These are phyloP conservation scores for Phanerotoma sp. DNA, from an alignment of 2,888 invertebrate genomes.

Conservation along the genomic window DNA sequence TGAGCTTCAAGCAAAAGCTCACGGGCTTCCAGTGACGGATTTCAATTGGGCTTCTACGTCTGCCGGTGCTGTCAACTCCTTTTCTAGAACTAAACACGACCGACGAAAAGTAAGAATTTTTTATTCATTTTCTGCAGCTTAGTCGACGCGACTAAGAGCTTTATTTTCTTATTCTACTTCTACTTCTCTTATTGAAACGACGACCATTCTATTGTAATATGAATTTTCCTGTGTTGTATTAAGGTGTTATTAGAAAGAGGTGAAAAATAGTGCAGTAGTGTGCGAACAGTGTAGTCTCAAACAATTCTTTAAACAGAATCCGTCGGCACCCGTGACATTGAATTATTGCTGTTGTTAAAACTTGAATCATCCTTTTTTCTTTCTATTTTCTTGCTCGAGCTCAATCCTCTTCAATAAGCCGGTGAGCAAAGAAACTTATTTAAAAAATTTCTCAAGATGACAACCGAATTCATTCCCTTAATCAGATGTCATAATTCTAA, in stretches of 20 bases:
- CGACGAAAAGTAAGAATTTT: constrained; percentile 44
- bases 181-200: neutral
- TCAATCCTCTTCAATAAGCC: constrained; percentile 13
- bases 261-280: constrained; percentile 1
- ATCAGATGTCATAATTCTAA: constrained; percentile 3
- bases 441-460: neutral
- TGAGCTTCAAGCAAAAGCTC: constrained; percentile 74
- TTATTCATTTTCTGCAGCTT: neutral
- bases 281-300: neutral
- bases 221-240: no score
- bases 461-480: constrained; percentile 7
- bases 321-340: constrained; percentile 7
- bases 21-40: constrained; percentile 70
- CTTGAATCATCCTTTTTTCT: constrained; percentile 1
- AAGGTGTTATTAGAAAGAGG: neutral
- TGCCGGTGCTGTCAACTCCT: constrained; percentile 44
- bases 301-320: neutral
- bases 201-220: no score
- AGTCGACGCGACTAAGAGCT: neutral
- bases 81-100: constrained; percentile 47
- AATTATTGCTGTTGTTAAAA: constrained; percentile 13
- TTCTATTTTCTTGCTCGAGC: neutral
- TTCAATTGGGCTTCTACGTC: constrained; percentile 60
- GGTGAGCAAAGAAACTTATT: constrained; percentile 1
- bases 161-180: no score